Conservation (phyloP, 2,113 vertebrate species). For the Percina caprodes region DNA sequence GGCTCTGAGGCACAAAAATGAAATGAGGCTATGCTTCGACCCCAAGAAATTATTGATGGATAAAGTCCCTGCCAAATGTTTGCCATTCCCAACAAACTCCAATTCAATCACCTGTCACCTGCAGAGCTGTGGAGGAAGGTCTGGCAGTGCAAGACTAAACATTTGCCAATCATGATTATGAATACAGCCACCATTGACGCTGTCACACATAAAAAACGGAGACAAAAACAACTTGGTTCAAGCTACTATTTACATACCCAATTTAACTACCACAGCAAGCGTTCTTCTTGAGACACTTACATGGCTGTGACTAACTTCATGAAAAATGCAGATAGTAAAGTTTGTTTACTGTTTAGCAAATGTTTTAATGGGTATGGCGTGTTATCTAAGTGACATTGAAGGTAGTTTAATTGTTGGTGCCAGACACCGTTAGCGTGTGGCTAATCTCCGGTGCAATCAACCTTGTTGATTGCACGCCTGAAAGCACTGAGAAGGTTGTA, state of each 20-base stretch:
- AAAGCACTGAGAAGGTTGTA: conserved; percentile 27
- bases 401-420: not conserved
- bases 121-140: no score
- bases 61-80: conserved; percentile 20
- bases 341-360: not conserved
- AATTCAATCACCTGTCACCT: conserved; percentile 16
- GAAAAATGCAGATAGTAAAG: not conserved
- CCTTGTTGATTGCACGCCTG: conserved; percentile 47
- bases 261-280: not conserved
- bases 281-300: not conserved
- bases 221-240: not conserved
- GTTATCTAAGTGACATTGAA: conserved; percentile 8
- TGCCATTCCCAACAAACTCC: conserved; percentile 1
- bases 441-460: conserved; percentile 23
- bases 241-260: not conserved
- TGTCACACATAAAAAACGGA: not conserved
- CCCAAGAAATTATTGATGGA: conserved; percentile 35
- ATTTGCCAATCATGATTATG: conserved; percentile 31
- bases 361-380: not conserved
- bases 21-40: conserved; percentile 29
- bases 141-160: not conserved
- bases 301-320: not conserved
- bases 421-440: not conserved
- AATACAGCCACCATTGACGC: conserved; percentile 19
- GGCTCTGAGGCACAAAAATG: conserved; percentile 29